phyloP scores from a whole-genome alignment of 2,113 vertebrate genomes.

The Isichthys henryi region DNA sequence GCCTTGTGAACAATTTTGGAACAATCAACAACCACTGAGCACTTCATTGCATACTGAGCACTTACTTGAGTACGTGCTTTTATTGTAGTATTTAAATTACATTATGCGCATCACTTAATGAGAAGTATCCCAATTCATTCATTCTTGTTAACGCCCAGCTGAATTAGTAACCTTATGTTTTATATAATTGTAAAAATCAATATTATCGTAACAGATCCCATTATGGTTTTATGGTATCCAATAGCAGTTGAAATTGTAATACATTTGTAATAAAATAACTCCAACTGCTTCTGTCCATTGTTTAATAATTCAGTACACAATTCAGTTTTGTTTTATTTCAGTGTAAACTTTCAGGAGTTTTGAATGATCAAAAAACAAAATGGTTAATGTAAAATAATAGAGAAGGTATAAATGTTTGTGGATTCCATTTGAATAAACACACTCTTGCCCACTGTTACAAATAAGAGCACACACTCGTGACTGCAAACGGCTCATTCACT shows the following conservation, averaged over 20 bases:
- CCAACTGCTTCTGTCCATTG: background rate
- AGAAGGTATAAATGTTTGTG: background rate
- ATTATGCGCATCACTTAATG: background rate
- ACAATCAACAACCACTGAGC: constrained; percentile 59
- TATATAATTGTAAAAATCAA: background rate
- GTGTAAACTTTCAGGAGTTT: background rate
- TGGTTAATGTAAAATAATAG: background rate
- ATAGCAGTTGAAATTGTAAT: background rate
- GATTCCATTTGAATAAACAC: background rate
- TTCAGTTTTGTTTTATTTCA: background rate
- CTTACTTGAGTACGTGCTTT: constrained; percentile 19
- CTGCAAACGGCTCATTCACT: background rate
- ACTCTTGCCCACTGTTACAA: background rate
- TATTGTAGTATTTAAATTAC: constrained; percentile 12
- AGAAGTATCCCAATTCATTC: background rate
- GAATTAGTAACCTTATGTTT: background rate
- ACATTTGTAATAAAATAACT: background rate
- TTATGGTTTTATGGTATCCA: background rate
- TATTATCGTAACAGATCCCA: background rate
- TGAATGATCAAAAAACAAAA: background rate
- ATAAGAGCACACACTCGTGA: background rate
- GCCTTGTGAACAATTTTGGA: constrained; percentile 32
- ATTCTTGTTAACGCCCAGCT: background rate
- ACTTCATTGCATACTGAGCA: constrained; percentile 45
- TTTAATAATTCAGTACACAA: background rate